These are phyloP conservation scores for Eriosoma lanigerum DNA, from an alignment of 1,140 invertebrate genomes.

Conservation along the genomic window DNA sequence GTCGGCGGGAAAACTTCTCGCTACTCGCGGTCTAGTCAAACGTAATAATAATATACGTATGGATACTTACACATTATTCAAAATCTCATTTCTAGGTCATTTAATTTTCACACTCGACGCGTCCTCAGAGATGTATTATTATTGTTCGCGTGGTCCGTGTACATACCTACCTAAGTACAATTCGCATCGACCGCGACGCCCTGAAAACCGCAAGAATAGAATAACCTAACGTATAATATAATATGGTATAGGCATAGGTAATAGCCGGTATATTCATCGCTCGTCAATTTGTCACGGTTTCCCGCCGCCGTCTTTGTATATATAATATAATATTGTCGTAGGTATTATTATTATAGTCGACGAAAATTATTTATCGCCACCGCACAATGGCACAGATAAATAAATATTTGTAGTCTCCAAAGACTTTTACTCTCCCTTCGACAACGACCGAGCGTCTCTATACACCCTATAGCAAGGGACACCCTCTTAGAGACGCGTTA, in stretches of 20 bases:
- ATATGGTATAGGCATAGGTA: background rate
- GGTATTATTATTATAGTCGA: background rate
- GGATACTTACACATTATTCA: background rate
- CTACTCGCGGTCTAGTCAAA: too few relatives aligned
- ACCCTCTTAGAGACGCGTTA: background rate
- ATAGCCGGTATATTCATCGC: background rate
- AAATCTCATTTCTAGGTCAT: constrained; percentile 38
- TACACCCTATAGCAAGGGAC: too few relatives aligned
- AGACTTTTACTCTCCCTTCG: background rate
- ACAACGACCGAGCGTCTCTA: background rate
- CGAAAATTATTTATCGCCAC: constrained; percentile 11
- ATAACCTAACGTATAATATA: background rate
- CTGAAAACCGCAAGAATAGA: background rate
- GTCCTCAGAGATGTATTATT: background rate
- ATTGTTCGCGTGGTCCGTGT: background rate
- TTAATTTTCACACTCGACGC: constrained; percentile 18
- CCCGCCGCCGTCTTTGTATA: background rate
- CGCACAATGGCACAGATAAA: constrained; percentile 22
- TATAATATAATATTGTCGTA: background rate
- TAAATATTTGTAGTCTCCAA: constrained; percentile 37
- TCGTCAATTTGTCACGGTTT: constrained; percentile 39
- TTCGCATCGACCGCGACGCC: too few relatives aligned
- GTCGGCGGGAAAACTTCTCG: too few relatives aligned
- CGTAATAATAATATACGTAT: too few relatives aligned
- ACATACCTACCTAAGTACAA: too few relatives aligned